Evolutionary conservation across 2,113 vertebrate species (phyloP).

Genomic region (Lates calcarifer): DNA sequence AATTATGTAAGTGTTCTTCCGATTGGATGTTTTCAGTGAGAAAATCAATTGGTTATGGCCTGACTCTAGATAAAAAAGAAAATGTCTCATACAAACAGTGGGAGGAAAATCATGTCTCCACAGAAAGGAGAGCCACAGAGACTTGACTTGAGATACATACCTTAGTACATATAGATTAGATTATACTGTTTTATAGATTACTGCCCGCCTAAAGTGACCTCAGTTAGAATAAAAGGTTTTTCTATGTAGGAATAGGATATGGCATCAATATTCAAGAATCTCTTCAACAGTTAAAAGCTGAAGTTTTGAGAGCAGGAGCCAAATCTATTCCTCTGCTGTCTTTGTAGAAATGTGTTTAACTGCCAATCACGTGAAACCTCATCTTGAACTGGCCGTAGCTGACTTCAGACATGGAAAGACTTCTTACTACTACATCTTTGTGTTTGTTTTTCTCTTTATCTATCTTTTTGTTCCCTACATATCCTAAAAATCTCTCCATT

Average conservation of each 20-base stretch:
- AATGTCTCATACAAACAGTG: not conserved
- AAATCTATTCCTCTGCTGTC: conserved; percentile 7
- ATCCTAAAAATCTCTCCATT: conserved; percentile 37
- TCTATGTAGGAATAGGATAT: conserved; percentile 15
- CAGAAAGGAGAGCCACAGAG: not conserved
- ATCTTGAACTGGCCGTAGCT: not conserved
- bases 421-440: conserved; percentile 19
- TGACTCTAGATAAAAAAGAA: conserved; percentile 4
- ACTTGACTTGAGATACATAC: not conserved
- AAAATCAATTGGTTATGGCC: conserved; percentile 10
- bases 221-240: not conserved
- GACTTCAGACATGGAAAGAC: conserved; percentile 19
- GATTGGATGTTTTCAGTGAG: not conserved
- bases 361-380: conserved; percentile 21
- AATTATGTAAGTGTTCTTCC: conserved; percentile 2
- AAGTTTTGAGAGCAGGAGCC: not conserved
- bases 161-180: not conserved
- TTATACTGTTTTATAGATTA: not conserved
- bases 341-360: conserved; percentile 3
- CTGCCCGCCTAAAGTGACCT: not conserved
- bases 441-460: conserved; percentile 24
- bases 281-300: conserved; percentile 1
- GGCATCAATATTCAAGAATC: conserved; percentile 2
- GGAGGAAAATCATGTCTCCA: not conserved
- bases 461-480: conserved; percentile 25